Evolutionary conservation across 1,140 invertebrate genomes (phyloP), one percentile per base, ranked within the genome.

Genomic region (Brachionus angularis): DNA sequence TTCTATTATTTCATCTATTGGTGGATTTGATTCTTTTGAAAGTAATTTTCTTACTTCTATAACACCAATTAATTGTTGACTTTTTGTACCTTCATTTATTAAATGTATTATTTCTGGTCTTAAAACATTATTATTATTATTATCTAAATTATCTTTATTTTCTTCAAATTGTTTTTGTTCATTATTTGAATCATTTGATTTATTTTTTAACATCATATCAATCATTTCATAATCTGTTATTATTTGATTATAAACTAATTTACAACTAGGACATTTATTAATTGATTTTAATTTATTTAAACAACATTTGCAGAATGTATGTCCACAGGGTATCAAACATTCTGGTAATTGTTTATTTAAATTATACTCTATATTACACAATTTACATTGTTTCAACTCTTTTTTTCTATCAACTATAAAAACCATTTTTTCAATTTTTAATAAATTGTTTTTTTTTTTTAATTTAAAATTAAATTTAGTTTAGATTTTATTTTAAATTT

Each of bases 1-100:
- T 18, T 76, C 33, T 33, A 76, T 75, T 39, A 77, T 72, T 39
- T 77, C 76, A 27, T 77, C 76, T 14, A 77, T 74, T 2, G 76
- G 76, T 27, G 76, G 76, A 62, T 73, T 70, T 16, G 61, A 46
- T 4, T 55, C 27, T 18, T 64, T 72, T 10, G 76, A 77, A 12
- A 77, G 64, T 0, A 55, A 23, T 18, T 72, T 49, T 50, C 76
- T 58, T 33, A 75, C 47, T 7, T 52, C 25, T 25, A 71, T 71
- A 44, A 79, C 78, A 18, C 62, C 62, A 8, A 67, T 67, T 25
- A 67, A 14, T 16, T 67, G 62, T 34, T 67, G 62, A 16, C 31
- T 31, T 18, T 34, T 67, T 25, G 62, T 67, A 16, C 62, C 62
- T 50, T 67, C 62, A 29, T 34, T 67, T 14, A 67, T 67, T 10